Conservation (phyloP, 2,888 invertebrate species). For the Chrysodeixis includens region DNA sequence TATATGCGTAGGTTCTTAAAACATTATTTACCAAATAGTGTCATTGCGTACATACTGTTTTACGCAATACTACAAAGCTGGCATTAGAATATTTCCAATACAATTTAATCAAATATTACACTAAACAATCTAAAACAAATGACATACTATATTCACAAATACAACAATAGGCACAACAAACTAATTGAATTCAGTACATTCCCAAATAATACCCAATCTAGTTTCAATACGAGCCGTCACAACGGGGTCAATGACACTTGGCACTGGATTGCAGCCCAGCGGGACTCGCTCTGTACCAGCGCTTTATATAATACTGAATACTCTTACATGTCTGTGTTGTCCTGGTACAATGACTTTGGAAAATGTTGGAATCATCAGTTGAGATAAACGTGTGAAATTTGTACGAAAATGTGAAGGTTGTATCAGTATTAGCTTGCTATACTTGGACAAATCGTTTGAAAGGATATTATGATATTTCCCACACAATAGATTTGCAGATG, state of each 20-base stretch:
- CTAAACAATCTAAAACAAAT: not conserved
- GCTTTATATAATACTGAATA: slow-evolving; percentile 45
- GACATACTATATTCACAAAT: not conserved
- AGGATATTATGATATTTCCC: too few relatives aligned
- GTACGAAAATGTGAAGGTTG: not conserved
- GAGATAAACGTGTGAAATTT: not conserved
- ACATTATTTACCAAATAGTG: too few relatives aligned
- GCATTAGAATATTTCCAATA: not conserved
- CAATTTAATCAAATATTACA: too few relatives aligned
- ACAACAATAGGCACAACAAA: slow-evolving; percentile 11
- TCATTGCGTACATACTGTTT: too few relatives aligned
- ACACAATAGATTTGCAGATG: too few relatives aligned
- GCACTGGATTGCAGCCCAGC: slow-evolving; percentile 60
- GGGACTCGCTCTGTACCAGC: slow-evolving; percentile 54
- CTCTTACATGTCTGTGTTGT: slow-evolving; percentile 26
- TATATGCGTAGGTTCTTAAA: too few relatives aligned
- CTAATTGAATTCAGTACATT: slow-evolving; percentile 21
- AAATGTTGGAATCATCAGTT: not conserved
- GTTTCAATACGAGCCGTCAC: slow-evolving; percentile 49
- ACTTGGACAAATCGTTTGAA: too few relatives aligned
- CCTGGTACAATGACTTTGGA: slow-evolving; percentile 38
- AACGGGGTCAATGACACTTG: slow-evolving; percentile 59
- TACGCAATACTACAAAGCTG: too few relatives aligned
- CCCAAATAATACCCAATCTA: slow-evolving; percentile 24
- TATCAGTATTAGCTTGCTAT: too few relatives aligned